These are phyloP conservation scores for Dryas iulia DNA, from an alignment of 1,140 invertebrate species.

Conservation along the genomic window DNA sequence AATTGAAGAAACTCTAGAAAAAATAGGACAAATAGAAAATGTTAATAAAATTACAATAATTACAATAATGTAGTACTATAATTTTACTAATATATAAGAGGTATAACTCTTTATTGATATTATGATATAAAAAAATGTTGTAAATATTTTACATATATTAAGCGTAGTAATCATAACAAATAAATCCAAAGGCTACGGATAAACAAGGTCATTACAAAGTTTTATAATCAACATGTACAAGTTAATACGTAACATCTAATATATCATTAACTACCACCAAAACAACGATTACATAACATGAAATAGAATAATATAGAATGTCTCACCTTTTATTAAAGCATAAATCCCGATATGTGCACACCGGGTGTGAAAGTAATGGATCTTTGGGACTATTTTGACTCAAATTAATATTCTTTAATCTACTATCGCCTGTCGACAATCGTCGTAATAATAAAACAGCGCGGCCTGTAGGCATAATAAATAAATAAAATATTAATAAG, in stretches of 20 bases:
- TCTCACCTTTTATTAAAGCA: constrained; percentile 59
- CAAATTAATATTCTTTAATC: constrained; percentile 65
- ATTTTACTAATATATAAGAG: not conserved
- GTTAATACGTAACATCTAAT: not conserved
- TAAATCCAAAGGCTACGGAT: not conserved
- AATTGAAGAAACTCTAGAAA: constrained; percentile 61
- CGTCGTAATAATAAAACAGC: constrained; percentile 66
- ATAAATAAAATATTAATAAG: constrained; percentile 19
- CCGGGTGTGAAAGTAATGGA: constrained; percentile 44
- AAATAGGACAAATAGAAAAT: constrained; percentile 14
- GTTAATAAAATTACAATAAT: too few species aligned
- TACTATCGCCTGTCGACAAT: constrained; percentile 69
- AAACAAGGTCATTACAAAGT: constrained; percentile 25
- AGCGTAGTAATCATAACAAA: not conserved
- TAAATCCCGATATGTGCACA: constrained; percentile 61
- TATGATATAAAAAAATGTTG: not conserved
- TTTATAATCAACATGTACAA: constrained; percentile 1
- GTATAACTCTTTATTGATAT: not conserved
- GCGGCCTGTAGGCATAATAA: constrained; percentile 74
- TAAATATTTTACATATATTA: not conserved
- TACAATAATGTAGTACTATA: not conserved
- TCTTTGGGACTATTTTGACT: constrained; percentile 63
- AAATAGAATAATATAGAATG: not conserved
- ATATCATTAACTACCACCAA: not conserved
- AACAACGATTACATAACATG: not conserved